Evolutionary conservation across 2,797 vertebrate genomes (phyloP).

Genomic region (Phyllotis vaccarum): DNA sequence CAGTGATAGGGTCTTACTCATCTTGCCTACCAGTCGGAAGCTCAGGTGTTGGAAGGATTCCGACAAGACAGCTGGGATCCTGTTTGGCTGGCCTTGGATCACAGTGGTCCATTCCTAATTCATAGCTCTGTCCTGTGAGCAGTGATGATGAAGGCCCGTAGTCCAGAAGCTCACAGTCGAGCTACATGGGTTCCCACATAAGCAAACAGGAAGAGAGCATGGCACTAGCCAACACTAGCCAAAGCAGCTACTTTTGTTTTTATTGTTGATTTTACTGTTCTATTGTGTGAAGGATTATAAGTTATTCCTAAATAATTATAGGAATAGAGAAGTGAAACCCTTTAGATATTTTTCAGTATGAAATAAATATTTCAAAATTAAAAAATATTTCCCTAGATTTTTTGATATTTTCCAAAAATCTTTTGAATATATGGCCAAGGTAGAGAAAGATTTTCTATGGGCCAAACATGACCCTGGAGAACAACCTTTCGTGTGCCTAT

Average conservation of each 20-base stretch:
- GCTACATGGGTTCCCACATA: too few relatives aligned
- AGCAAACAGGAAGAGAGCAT: not conserved
- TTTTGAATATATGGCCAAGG: not conserved
- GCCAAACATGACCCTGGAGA: not conserved
- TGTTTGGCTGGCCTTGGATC: not conserved
- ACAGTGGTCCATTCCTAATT: not conserved
- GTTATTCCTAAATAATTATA: not conserved
- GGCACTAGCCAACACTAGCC: not conserved
- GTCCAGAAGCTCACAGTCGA: not conserved
- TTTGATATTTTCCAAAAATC: slow-evolving; percentile 13
- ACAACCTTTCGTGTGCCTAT: fast-evolving
- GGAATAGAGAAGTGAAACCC: not conserved
- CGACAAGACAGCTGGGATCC: not conserved
- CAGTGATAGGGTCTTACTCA: not conserved
- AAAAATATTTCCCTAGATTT: slow-evolving; percentile 5
- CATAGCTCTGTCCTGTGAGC: not conserved
- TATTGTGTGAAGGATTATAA: not conserved
- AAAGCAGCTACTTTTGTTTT: not conserved
- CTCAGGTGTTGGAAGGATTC: not conserved
- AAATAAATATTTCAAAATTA: too few relatives aligned
- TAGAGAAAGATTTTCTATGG: not conserved
- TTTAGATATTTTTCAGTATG: slow-evolving; percentile 35
- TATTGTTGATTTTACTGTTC: not conserved
- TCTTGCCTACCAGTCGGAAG: not conserved
- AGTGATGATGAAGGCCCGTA: not conserved